Base-by-base conservation (phyloP, 2,888 invertebrate species). In the Tetanocera ferruginea region DNA sequence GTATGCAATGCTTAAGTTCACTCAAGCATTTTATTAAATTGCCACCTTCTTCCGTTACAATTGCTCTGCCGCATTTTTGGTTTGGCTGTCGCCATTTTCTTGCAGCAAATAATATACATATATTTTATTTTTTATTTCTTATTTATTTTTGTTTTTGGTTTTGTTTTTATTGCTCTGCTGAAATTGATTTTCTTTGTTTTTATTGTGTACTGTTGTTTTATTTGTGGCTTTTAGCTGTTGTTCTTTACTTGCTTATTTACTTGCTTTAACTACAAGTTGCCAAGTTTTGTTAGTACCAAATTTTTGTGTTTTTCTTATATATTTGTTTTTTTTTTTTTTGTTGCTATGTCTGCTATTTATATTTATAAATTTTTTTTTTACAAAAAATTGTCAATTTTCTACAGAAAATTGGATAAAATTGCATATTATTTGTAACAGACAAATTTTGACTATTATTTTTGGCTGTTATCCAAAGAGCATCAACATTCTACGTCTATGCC, bases 1-100 rank as follows among this genome's bases (percentile, higher is more conserved):
- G 82, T 83, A 84, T 84, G 82, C 85, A 82, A 72, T 76, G 49
- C 77, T 79, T 84, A 83, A 83, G 84, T 83, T 83, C 84, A 86
- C 85, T 87, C 85, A 85, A 87, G 86, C 86, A 83, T 87, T 87
- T 87, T 87, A 87, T 86, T 86, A 86, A 87, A 87, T 87, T 87
- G 85, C 85, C 86, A 86, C 87, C 86, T 87, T 87, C 86, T 86
- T 87, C 86, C 86, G 86, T 83, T 86, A 76, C 69, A 72, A 77
- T 80, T 80, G 79, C 72, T 77, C 72, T 77, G 76, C 75, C 76
- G 62, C 19, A 57, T 71, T 71, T 51, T 52, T 57, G 57, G 17
- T 57, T 57, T 34, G 37, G n/a, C 23, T 72, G 72, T 57, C 55
- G 34, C 37, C 34, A 31, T 70, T 49, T 37, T 49, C 51, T 19